Conservation (phyloP, 2,113 vertebrate species). For the Dipodomys ordii region DNA sequence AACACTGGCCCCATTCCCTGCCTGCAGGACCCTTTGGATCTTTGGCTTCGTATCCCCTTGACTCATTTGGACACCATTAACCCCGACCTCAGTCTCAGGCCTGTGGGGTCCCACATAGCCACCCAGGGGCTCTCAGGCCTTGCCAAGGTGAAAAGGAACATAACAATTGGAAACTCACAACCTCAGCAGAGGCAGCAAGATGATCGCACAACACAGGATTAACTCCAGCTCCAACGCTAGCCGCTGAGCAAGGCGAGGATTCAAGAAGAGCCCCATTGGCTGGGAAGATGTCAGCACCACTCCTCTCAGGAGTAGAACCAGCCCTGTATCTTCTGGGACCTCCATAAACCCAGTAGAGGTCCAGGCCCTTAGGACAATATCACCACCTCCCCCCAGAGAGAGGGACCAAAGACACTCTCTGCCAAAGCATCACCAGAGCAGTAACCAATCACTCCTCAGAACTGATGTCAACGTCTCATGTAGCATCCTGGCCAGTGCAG, state of each 20-base stretch:
- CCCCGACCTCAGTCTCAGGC: neutral
- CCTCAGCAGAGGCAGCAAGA: neutral
- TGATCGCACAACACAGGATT: neutral
- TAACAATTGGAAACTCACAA: too few relatives aligned
- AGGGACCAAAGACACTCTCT: neutral
- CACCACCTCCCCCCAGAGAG: neutral
- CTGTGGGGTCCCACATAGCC: fast-evolving
- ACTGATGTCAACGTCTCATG: neutral
- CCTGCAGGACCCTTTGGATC: neutral
- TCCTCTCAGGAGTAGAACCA: neutral
- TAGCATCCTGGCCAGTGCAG: neutral
- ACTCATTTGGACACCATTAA: neutral
- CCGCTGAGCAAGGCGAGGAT: neutral
- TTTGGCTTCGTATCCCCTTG: neutral
- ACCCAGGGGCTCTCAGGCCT: neutral
- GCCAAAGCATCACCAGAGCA: neutral
- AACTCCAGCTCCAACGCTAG: neutral
- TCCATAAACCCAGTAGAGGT: neutral
- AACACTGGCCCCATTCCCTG: neutral
- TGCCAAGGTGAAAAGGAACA: too few relatives aligned
- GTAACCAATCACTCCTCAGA: neutral
- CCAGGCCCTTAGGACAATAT: fast-evolving
- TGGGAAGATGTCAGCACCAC: neutral
- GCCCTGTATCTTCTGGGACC: neutral
- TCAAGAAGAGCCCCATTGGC: neutral